Evolutionary conservation across 2,113 vertebrate genomes (phyloP), one percentile per base, ranked within the genome.

Genomic region (Laticauda colubrina): DNA sequence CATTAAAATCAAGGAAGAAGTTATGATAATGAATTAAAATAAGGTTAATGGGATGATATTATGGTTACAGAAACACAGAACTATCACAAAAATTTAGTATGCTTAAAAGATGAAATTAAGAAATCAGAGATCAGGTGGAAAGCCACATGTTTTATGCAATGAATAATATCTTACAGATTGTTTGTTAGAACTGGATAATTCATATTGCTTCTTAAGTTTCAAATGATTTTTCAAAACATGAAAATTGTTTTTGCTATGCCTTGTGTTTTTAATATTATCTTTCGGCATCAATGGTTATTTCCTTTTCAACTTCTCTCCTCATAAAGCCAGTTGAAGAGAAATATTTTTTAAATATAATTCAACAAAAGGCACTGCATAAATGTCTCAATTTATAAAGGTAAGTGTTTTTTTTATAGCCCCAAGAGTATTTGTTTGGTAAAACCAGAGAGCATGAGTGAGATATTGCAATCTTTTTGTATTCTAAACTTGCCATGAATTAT

Each of bases 381-480:
- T 61, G 54, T 87, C 59, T 88, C 87, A 88, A 43, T 21, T 93
- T 56, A 12, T 90, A 90, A 86, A 53, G 29, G 64, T 61, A n/a
- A 90, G 9, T 34, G 54, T 11, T 88, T 34, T 56, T 55, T 11
- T 86, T 86, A 2, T 61, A 53, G 34, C 11, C 29, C 51, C 85
- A 90, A 23, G 75, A 59, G 88, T 88, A 75, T 92, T 93, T 93
- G 54, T 92, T 92, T 89, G 59, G 88, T 89, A 89, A 85, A 89
- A 59, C 24, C 59, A 10, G 39, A 85, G 43, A 86, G 8, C 59
- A 23, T 93, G 64, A 93, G 90, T 86, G 20, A 90, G 56, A 90
- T 45, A 89, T 85, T 89, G 43, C 55, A 86, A 85, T 89, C 92
- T 90, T 64, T 85, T 57, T 59, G 15, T 48, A 14, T 90, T 86